These are phyloP conservation scores for Myanophis thanlyinensis DNA, from an alignment of 2,113 vertebrate genomes.

Conservation along the genomic window DNA sequence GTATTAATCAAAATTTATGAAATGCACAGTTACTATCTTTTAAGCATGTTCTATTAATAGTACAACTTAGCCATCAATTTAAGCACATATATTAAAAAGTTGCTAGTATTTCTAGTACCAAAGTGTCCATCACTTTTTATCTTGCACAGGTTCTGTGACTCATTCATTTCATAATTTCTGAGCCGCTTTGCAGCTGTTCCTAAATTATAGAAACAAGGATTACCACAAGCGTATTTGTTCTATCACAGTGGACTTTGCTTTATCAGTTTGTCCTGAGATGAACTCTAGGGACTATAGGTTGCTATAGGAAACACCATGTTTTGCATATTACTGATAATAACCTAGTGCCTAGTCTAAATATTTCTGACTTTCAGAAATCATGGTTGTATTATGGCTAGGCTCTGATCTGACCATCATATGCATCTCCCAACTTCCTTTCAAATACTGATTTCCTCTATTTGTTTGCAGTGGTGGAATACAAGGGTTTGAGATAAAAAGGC, in stretches of 20 bases:
- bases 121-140: background rate
- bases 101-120: background rate
- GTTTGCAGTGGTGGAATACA: background rate
- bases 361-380: background rate
- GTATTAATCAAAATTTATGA: background rate
- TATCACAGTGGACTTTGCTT: constrained; percentile 5
- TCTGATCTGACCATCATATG: background rate
- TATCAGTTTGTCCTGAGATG: background rate
- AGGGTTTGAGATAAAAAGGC: background rate
- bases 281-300: background rate
- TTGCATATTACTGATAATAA: background rate
- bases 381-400: background rate
- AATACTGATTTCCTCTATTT: background rate
- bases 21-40: background rate
- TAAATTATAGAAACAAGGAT: constrained; percentile 28
- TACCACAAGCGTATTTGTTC: constrained; percentile 18
- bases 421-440: background rate
- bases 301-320: background rate
- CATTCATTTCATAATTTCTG: background rate
- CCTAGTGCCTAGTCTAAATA: background rate
- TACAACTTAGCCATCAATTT: background rate
- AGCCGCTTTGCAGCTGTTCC: constrained; percentile 19
- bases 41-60: background rate
- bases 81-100: constrained; percentile 1
- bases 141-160: constrained; percentile 1